These are phyloP conservation scores for Datnioides undecimradiatus DNA, from an alignment of 2,113 vertebrate species.

Conservation along the genomic window DNA sequence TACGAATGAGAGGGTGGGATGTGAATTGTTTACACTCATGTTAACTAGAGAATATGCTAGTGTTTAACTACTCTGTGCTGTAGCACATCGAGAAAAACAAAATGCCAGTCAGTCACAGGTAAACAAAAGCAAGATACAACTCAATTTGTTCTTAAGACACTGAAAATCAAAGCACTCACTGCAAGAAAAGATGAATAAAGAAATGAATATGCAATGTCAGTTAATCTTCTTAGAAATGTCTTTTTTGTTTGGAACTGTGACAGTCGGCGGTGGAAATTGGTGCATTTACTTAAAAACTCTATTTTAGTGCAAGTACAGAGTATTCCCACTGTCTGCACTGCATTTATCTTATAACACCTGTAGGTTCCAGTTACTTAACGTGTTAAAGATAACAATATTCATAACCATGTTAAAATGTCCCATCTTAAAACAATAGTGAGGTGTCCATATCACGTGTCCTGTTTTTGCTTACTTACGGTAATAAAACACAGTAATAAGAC, in stretches of 20 bases:
- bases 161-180: not conserved
- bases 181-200: constrained; percentile 1
- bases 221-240: not conserved
- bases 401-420: not conserved
- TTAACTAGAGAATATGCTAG: not conserved
- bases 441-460: not conserved
- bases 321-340: not conserved
- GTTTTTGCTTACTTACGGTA: not conserved
- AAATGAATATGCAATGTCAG: constrained; percentile 14
- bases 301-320: not conserved
- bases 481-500: no score
- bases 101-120: not conserved
- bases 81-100: not conserved
- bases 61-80: constrained; percentile 1
- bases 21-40: not conserved
- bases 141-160: constrained; percentile 11
- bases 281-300: not conserved
- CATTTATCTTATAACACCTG: not conserved
- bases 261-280: not conserved
- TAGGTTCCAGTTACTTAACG: not conserved
- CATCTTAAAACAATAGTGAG: not conserved
- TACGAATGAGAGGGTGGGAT: constrained; percentile 11
- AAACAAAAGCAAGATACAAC: constrained; percentile 16
- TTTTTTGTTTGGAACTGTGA: not conserved
- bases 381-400: not conserved